Evolutionary conservation across 2,797 vertebrate species (phyloP), one percentile per base, ranked within the genome.

Genomic region (Eidolon dupreanum): DNA sequence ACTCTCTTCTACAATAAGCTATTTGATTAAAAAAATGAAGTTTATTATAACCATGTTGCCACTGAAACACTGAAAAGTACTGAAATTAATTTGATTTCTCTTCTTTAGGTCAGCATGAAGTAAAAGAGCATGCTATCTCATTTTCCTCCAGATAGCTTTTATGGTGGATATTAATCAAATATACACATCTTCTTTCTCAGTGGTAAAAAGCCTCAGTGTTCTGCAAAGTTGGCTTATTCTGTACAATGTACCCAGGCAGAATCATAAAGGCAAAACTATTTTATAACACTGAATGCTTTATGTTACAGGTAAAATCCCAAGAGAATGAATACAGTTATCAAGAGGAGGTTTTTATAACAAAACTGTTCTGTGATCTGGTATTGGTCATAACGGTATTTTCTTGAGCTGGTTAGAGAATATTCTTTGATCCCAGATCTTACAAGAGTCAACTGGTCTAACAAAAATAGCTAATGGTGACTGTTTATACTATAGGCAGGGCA

Each of bases 71-170:
- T 85, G 38, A 49, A 75, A 75, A 49, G 5, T 75, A 61, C 16
- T 38, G 17, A 95, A 88, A 84, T 92, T 79, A 86, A 26, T 53
- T 55, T 53, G 31, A 20, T 26, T 90, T 95, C 26, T 94, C 38
- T 65, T 93, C 82, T 94, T 71, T 36, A 31, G 88, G 65, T 85
- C 78, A 81, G 78, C 41, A 43, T 81, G 89, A 87, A 93, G 78
- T 57, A 57, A 91, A 86, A 17, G 36, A 88, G 24, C 7, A 11
- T 46, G n/a, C 33, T 74, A 57, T 61, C 59, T 79, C 33, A 81
- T 89, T 96, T 96, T 90, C 86, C 43, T 91, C 82, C 33, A 87
- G 75, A 81, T 63, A 79, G 59, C 28, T 93, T 89, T 92, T 79
- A 93, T 46, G 49, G 55, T 59, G 36, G 93, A 61, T 91, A 74